Evolutionary conservation across 2,888 invertebrate genomes (phyloP), one percentile per base, ranked within the genome.

Genomic region (Heliconius ismenius): DNA sequence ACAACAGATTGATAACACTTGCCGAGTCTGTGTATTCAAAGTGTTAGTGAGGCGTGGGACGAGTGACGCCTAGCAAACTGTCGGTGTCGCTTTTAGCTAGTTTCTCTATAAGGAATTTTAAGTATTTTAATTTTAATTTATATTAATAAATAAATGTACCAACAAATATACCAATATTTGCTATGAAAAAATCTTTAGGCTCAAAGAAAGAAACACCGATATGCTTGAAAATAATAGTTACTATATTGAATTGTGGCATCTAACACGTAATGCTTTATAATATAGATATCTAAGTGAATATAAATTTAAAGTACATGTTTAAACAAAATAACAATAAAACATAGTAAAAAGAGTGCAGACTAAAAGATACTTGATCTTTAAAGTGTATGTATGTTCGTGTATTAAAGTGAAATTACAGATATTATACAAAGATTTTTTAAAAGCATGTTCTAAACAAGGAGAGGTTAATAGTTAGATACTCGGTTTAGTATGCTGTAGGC

Each of bases 11-110:
- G 69, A 69, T 69, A 69, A 54, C 69, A 69, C 28, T 69, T 39
- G 64, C 65, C 43, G 49, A 58, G 64, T 70, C 64, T 54, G 75
- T 49, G 72, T 72, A 54, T 64, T 54, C 58, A n/a, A 75, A 76
- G 65, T 62, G 73, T 73, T 76, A 78, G 79, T 79, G 79, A 79
- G 75, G 79, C 78, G 78, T 79, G 79, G 76, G 76, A 76, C 78
- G 75, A 78, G 69, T 78, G 79, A 79, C 76, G 78, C 80, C 79
- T 81, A 78, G 75, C 76, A 80, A 77, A 80, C 76, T 76, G 79
- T 74, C 78, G 75, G 76, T 78, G 76, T 77, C 77, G 64, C 60
- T 75, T 77, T 77, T 79, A 70, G 64, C 75, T 76, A 39, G 80
- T 72, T 60, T 73, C 60, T 62, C 77, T 77, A 64, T 75, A 73